Conservation (phyloP, 2,888 invertebrate genomes). For the Athrips mouffetella region DNA sequence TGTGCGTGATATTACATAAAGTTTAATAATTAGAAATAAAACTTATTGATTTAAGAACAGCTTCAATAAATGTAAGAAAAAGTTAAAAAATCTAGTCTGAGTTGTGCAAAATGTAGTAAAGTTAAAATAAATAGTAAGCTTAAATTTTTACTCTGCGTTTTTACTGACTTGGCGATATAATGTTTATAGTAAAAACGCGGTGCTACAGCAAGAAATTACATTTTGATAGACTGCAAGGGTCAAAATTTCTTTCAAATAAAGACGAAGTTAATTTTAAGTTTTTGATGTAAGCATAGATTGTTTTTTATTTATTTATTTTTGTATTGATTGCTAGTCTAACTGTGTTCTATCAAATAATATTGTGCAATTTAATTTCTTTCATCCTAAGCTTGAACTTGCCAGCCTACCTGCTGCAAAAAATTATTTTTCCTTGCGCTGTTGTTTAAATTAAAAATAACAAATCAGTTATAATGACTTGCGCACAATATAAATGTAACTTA, state of each 20-base stretch:
- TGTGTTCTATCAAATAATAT: slow-evolving; percentile 38
- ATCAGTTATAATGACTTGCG: background rate
- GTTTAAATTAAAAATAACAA: background rate
- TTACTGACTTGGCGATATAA: background rate
- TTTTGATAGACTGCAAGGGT: background rate
- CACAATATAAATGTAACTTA: background rate
- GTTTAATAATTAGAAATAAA: slow-evolving; percentile 39
- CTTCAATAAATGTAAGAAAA: slow-evolving; percentile 42
- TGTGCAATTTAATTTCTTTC: slow-evolving; percentile 35
- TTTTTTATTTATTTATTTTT: slow-evolving; percentile 36
- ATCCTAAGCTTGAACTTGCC: too few relatives aligned
- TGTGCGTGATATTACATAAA: slow-evolving; percentile 68
- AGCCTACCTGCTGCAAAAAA: too few relatives aligned
- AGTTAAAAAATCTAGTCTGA: slow-evolving; percentile 52
- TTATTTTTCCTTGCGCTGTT: slow-evolving; percentile 14
- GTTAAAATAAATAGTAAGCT: background rate
- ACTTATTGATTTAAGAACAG: slow-evolving; percentile 44
- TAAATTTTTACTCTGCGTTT: background rate
- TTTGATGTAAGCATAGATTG: slow-evolving; percentile 26
- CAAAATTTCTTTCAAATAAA: background rate
- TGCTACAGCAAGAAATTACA: background rate
- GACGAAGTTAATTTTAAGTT: slow-evolving; percentile 3
- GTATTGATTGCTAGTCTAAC: slow-evolving; percentile 35
- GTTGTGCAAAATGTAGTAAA: slow-evolving; percentile 34
- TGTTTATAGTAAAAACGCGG: background rate